Evolutionary conservation across 2,113 vertebrate genomes (phyloP).

Genomic region (Probosciger aterrimus): DNA sequence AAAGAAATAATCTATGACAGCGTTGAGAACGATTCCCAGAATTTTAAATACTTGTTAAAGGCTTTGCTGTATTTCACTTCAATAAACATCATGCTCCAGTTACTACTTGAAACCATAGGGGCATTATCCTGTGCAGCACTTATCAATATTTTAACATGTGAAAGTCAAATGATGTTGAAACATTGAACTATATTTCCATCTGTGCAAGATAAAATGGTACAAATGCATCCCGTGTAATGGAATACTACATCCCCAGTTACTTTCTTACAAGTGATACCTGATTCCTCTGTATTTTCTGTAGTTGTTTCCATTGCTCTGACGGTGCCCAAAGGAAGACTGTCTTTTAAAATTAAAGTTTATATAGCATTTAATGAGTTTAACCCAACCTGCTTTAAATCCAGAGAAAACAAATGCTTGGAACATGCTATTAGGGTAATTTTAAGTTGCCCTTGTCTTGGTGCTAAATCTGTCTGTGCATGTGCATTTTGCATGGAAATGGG

Average conservation of each 20-base stretch:
- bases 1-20: conserved; percentile 55
- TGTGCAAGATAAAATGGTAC: conserved; percentile 84
- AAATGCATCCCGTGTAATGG: conserved; percentile 80
- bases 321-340: conserved; percentile 64
- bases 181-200: conserved; percentile 89
- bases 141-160: conserved; percentile 92
- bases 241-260: conserved; percentile 83
- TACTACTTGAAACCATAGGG: conserved; percentile 76
- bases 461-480: not conserved
- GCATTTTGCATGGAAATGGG: not conserved
- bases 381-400: conserved; percentile 56
- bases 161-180: conserved; percentile 94
- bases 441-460: not conserved
- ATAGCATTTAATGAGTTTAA: conserved; percentile 50
- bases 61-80: conserved; percentile 81
- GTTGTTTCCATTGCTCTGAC: conserved; percentile 63
- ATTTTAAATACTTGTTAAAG: conserved; percentile 82
- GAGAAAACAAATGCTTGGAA: conserved; percentile 21
- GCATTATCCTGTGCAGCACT: conserved; percentile 76
- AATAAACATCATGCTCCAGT: conserved; percentile 83
- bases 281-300: conserved; percentile 67
- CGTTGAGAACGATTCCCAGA: conserved; percentile 68
- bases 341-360: conserved; percentile 72
- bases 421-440: conserved; percentile 30
- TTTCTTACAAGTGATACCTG: conserved; percentile 81